These are phyloP conservation scores for Alloplasta piceator DNA, from an alignment of 2,888 invertebrate species.

Conservation along the genomic window DNA sequence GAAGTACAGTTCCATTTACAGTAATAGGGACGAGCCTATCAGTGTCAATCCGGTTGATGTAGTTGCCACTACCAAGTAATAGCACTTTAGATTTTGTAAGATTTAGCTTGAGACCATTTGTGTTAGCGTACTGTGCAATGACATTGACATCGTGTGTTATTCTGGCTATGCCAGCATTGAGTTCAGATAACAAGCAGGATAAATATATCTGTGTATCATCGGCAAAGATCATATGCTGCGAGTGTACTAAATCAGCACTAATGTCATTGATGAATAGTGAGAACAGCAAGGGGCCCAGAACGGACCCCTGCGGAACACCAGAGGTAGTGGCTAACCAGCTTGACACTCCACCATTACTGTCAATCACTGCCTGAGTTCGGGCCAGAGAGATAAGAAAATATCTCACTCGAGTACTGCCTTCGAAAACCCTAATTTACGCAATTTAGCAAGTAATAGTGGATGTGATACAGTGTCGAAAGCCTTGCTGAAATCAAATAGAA, in stretches of 20 bases:
- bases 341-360: neutral
- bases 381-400: no score
- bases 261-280: no score
- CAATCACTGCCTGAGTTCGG: no score
- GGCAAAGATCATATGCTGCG: no score
- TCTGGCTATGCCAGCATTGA: neutral
- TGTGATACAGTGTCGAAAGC: no score
- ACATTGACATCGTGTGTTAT: neutral
- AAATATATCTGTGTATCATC: neutral
- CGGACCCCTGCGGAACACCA: no score
- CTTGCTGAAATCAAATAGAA: no score
- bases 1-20: neutral
- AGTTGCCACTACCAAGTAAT: conserved; percentile 10
- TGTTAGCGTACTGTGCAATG: neutral
- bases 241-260: no score
- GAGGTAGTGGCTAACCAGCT: neutral
- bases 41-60: neutral
- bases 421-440: no score
- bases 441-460: no score
- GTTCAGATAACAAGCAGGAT: neutral
- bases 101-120: conserved; percentile 3
- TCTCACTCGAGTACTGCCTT: no score
- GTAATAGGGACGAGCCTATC: neutral
- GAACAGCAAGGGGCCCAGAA: no score
- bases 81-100: conserved; percentile 11